Percentiles rank a stretch among this genome's conserved stretches.
These are phyloP conservation scores for Cydia strobilella DNA, from an alignment of 1,140 invertebrate species.

Conservation along the genomic window DNA sequence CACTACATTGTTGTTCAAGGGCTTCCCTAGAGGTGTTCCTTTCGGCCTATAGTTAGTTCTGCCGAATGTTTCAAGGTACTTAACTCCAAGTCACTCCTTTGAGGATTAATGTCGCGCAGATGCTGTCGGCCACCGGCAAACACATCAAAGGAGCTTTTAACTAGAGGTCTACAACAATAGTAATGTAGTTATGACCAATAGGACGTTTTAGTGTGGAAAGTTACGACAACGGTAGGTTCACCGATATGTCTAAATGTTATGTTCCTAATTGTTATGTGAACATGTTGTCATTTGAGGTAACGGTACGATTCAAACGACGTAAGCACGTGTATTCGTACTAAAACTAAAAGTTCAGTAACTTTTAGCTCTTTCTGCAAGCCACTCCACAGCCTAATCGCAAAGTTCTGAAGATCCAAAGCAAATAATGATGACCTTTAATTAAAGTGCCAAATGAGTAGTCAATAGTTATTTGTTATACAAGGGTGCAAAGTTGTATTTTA, in stretches of 20 bases:
- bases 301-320: no score
- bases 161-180: neutral
- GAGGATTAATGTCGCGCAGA: constrained; percentile 18
- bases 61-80: constrained; percentile 37
- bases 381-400: no score
- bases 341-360: no score
- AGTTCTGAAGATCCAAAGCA: no score
- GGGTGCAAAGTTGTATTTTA: no score
- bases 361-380: no score
- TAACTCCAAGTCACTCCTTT: constrained; percentile 38
- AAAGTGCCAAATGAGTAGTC: no score
- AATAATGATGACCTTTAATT: no score
- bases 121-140: constrained; percentile 7
- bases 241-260: neutral
- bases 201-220: neutral
- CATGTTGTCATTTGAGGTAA: no score
- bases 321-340: no score
- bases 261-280: neutral
- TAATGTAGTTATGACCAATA: neutral
- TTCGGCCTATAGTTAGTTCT: constrained; percentile 36
- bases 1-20: constrained; percentile 13
- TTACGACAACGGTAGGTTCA: neutral
- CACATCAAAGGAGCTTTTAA: constrained; percentile 33
- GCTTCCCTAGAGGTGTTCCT: constrained; percentile 46
- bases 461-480: no score